Evolutionary conservation across 2,888 invertebrate species (phyloP), one percentile per base, ranked within the genome.

Genomic region (Monochamus alternatus): DNA sequence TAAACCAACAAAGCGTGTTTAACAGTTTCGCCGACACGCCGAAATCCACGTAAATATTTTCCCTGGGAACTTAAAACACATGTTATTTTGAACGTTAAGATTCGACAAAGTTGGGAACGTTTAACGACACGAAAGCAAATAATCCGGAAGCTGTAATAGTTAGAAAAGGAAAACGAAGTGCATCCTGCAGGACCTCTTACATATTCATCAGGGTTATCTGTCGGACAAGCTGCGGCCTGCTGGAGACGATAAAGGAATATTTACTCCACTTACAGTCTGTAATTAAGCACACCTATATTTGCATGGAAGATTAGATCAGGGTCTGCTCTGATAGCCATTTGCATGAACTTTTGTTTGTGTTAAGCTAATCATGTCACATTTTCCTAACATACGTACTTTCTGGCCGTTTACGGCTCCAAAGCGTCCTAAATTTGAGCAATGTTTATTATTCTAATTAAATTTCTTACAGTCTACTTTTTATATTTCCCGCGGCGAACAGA

Each of bases 211-310:
- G 87, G 86, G 87, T 87, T 88, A 87, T 87, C 87, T 87, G 86
- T 85, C 81, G 85, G 86, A 87, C 87, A 87, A 85, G 86, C 85
- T 85, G 86, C 84, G 85, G 87, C 84, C 87, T 87, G 87, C 82
- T 85, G 81, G 83, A 83, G 85, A 86, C 87, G 88, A 87, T 88
- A 88, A 88, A 87, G 87, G 88, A 87, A 88, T 89, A 88, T 89
- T 89, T 89, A 88, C 88, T 88, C 85, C 86, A 87, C 88, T 88
- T 88, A 86, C 87, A 87, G 86, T 85, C 86, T 85, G 86, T 88
- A 89, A 88, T 89, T 88, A 88, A 88, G 88, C 87, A 82, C 87
- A 88, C 88, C 88, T 89, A 88, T 88, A 88, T 89, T 88, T 89
- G 87, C 87, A 86, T 86, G 88, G 80, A 80, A 87, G 88, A 88